These are phyloP conservation scores for Aptenodytes patagonicus DNA, from an alignment of 2,113 vertebrate genomes.

Conservation along the genomic window DNA sequence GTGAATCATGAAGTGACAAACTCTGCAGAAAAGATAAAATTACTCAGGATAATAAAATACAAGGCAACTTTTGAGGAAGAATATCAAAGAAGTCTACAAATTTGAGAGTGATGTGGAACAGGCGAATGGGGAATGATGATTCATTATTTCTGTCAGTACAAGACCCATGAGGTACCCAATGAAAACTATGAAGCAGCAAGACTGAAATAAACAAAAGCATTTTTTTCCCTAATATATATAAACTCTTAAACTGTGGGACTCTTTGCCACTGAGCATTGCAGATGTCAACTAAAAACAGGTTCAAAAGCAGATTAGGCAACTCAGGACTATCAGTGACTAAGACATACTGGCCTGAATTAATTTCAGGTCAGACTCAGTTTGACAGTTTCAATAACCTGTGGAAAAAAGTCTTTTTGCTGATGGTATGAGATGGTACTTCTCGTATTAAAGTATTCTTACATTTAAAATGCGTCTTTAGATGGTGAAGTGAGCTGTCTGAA, in stretches of 20 bases:
- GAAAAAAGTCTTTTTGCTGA: not conserved
- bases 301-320: not conserved
- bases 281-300: not conserved
- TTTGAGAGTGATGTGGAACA: not conserved
- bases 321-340: not conserved
- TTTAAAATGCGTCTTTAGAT: not conserved
- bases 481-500: not conserved
- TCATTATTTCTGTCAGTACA: not conserved
- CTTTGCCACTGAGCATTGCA: not conserved
- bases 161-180: not conserved
- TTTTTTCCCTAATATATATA: not conserved
- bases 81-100: not conserved
- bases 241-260: not conserved
- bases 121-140: not conserved
- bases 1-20: not conserved
- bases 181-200: not conserved
- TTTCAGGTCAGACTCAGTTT: not conserved
- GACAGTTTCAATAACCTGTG: not conserved
- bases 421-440: not conserved
- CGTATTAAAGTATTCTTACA: not conserved
- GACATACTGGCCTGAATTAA: not conserved
- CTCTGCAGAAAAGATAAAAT: not conserved
- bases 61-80: not conserved
- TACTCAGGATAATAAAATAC: not conserved
- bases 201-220: not conserved